Conservation (phyloP, 2,888 invertebrate genomes). For the Drosophila algonquin region DNA sequence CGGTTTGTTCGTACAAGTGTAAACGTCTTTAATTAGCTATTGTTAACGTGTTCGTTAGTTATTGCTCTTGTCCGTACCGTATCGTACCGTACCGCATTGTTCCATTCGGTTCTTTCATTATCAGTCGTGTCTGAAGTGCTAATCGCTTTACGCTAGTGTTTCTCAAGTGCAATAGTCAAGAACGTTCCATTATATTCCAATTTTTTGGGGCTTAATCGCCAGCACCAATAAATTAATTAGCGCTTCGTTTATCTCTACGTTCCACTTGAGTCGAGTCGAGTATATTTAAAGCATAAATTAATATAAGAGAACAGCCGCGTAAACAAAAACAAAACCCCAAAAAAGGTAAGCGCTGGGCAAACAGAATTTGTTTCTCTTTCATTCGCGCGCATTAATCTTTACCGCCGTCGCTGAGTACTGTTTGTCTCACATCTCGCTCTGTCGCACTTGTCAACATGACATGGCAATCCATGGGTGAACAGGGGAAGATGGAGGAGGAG, state of each 20-base stretch:
- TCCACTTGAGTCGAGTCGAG: background rate
- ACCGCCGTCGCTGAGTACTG: background rate
- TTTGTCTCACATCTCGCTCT: conserved; percentile 1
- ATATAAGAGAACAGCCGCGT: conserved; percentile 28
- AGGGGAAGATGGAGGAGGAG: no score
- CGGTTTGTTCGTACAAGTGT: conserved; percentile 24
- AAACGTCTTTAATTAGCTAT: conserved; percentile 34
- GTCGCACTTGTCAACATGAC: conserved; percentile 18
- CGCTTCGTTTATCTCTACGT: conserved; percentile 37
- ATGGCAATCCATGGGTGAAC: background rate
- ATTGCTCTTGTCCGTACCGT: conserved; percentile 1
- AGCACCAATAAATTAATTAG: conserved; percentile 61
- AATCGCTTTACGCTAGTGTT: conserved; percentile 16
- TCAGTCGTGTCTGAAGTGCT: conserved; percentile 35
- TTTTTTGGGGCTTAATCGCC: conserved; percentile 39
- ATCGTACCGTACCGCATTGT: background rate
- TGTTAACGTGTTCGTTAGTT: conserved; percentile 19
- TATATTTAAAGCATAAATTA: conserved; percentile 49
- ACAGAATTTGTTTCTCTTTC: conserved; percentile 1
- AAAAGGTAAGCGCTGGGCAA: conserved; percentile 18
- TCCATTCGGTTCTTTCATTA: conserved; percentile 11
- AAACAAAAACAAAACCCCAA: background rate
- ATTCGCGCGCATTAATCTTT: conserved; percentile 51
- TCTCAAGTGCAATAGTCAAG: conserved; percentile 27
- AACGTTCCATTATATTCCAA: background rate